Evolutionary conservation across 2,888 invertebrate species (phyloP), one percentile per base, ranked within the genome.

Genomic region (Drosophila mimica): DNA sequence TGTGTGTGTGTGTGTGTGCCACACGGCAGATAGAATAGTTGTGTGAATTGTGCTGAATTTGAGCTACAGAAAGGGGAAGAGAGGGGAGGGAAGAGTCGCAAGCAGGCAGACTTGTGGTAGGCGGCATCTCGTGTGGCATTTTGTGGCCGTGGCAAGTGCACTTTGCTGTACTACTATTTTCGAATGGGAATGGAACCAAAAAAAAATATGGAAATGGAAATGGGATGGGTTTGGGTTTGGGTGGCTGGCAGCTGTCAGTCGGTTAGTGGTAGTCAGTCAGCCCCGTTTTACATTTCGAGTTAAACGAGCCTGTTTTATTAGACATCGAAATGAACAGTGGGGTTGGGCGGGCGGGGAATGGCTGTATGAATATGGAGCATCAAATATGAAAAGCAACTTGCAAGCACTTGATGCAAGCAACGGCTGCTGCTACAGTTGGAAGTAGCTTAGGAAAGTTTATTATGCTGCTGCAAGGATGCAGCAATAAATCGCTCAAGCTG

Each of bases 121-220:
- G 25, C 17, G 60, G 53, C 43, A 60, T 38, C 65, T 38, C 65
- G 65, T 65, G 52, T 69, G 62, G 70, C 79, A 79, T 85, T 88
- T 82, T 90, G 82, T 74, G 89, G 87, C 78, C 76, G 66, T 77
- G 69, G 74, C 81, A 85, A 90, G 91, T 88, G 89, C 89, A 88
- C 81, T 90, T 90, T 81, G 73, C 79, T 81, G 85, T 87, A 71
- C 79, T 56, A 61, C 76, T 73, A 74, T 90, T 83, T 72, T 70
- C 28, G 11, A 57, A 40, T 38, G 56, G 8, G 30, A 9, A 36
- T 17, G 36, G 17, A 28, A 11, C 25, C 2, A 2, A 30, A n/a
- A 20, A 46, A 15, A 9, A 15, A 17, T 25, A 25, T 46, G 28
- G 38, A 17, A n/a, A 11, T 36, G 54, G 33, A 20, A 20, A 9